A percentile compares a stretch with the other conserved stretches of the same genome.
Evolutionary conservation across 2,113 vertebrate species (phyloP).

Genomic region (Cyanoramphus novaezelandiae): DNA sequence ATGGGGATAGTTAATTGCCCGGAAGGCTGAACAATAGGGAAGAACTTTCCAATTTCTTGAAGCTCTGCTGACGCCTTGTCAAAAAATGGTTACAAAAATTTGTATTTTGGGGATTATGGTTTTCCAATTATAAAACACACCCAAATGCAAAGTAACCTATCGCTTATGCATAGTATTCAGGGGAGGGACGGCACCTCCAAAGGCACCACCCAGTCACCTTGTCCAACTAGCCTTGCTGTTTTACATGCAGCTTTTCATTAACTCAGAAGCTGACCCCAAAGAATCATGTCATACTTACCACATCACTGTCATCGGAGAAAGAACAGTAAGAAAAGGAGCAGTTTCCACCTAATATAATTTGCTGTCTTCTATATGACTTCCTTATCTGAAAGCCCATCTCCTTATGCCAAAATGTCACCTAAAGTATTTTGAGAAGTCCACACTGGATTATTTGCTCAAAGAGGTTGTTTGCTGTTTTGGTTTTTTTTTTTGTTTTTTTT

Average conservation of each 20-base stretch:
- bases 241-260: neutral
- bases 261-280: neutral
- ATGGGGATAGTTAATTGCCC: neutral
- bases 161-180: fast-evolving
- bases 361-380: neutral
- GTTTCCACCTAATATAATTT: neutral
- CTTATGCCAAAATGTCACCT: neutral
- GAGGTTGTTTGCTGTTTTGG: neutral
- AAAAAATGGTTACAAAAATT: neutral
- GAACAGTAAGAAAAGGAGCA: neutral
- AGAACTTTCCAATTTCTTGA: neutral
- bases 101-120: neutral
- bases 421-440: neutral
- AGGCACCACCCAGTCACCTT: neutral
- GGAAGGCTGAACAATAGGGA: neutral
- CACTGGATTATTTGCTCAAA: neutral
- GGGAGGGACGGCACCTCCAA: neutral
- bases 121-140: neutral
- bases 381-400: neutral
- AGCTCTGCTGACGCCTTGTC: neutral
- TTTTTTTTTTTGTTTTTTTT: no score
- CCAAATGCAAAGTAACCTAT: neutral
- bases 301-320: neutral
- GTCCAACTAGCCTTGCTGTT: neutral
- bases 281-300: neutral